Percentiles rank a stretch among this genome's conserved stretches.
phyloP scores from a whole-genome alignment of 2,888 invertebrate species.

The Tipula vernalis region DNA sequence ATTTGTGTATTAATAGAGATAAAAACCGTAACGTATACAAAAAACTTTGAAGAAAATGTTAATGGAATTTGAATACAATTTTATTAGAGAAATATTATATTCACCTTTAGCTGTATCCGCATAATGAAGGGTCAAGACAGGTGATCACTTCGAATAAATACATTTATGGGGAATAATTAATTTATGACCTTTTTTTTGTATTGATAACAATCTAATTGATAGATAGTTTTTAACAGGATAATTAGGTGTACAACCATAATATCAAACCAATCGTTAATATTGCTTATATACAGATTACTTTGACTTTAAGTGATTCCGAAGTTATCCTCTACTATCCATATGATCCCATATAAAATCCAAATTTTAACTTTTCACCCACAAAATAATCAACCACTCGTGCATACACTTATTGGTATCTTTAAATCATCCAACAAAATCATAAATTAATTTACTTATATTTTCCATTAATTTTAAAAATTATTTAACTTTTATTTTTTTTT shows the following conservation, averaged over 20 bases:
- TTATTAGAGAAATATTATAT: not conserved
- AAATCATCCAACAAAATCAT: not conserved
- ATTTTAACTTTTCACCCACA: not conserved
- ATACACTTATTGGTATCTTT: not conserved
- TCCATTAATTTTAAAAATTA: not conserved
- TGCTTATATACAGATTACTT: too few species aligned
- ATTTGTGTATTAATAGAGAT: not conserved
- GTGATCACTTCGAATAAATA: not conserved
- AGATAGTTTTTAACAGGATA: not conserved
- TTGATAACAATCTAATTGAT: not conserved
- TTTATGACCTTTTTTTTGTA: not conserved
- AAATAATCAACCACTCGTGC: not conserved
- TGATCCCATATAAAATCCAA: too few species aligned
- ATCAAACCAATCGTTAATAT: too few species aligned
- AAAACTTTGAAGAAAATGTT: not conserved
- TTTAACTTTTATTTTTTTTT: not conserved
- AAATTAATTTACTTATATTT: not conserved
- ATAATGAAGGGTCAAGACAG: not conserved
- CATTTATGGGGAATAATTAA: not conserved
- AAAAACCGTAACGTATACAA: not conserved
- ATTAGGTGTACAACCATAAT: not conserved
- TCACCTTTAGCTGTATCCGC: not conserved
- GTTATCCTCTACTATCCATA: too few species aligned
- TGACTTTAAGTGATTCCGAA: too few species aligned
- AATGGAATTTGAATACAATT: not conserved